These are phyloP conservation scores for Hycleus phaleratus DNA, from an alignment of 1,140 invertebrate species.

Conservation along the genomic window DNA sequence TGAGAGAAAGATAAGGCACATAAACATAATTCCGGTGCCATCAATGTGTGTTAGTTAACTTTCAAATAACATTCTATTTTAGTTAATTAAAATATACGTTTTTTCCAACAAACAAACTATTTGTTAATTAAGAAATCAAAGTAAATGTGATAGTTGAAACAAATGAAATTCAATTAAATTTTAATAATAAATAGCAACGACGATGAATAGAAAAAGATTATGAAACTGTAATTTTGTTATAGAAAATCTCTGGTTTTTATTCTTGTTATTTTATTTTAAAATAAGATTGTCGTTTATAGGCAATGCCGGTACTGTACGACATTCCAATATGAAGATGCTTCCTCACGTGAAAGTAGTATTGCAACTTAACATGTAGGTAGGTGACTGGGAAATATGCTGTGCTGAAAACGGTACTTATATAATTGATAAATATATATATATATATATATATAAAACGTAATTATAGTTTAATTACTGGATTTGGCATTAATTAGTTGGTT, in stretches of 20 bases:
- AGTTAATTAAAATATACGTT: no score
- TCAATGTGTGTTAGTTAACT: no score
- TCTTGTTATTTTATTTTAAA: neutral
- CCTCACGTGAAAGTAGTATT: constrained; percentile 32
- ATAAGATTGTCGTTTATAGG: neutral
- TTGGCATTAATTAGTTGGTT: no score
- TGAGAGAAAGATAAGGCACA: no score
- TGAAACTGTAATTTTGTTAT: neutral
- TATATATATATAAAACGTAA: constrained; percentile 1
- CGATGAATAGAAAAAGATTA: neutral
- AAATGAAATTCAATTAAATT: neutral
- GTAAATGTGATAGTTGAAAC: neutral
- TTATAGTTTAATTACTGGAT: no score
- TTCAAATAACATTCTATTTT: no score
- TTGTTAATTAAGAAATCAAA: no score
- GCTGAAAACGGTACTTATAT: constrained; percentile 20
- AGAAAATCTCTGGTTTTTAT: neutral
- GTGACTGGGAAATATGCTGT: constrained; percentile 26
- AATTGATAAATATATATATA: constrained; percentile 17
- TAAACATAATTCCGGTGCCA: no score
- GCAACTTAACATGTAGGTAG: constrained; percentile 28
- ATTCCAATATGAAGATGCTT: constrained; percentile 31
- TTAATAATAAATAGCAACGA: neutral
- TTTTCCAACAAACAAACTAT: no score
- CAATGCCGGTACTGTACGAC: constrained; percentile 19